Conservation (phyloP, 2,797 vertebrate genomes). For the Notoglanidium macrostoma region DNA sequence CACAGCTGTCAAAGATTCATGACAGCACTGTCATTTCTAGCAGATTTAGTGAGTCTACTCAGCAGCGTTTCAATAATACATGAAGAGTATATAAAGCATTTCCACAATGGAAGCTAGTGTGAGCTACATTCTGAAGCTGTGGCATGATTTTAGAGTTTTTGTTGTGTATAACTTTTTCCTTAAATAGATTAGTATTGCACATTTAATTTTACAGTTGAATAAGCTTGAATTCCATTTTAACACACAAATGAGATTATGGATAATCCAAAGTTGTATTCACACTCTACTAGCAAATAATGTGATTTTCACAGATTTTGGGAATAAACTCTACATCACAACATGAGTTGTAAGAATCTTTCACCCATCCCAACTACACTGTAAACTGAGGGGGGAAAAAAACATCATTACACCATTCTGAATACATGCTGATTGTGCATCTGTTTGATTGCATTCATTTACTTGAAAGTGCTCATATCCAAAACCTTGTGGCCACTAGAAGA, state of each 20-base stretch:
- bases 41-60: constrained; percentile 30
- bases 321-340: neutral
- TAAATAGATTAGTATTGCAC: neutral
- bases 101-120: neutral
- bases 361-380: neutral
- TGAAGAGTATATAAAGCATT: constrained; percentile 27
- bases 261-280: neutral
- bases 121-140: neutral
- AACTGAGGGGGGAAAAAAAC: neutral
- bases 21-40: constrained; percentile 45
- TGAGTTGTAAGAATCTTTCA: neutral
- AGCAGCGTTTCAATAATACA: constrained; percentile 32
- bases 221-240: neutral
- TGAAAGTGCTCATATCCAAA: neutral
- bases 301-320: neutral
- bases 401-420: neutral
- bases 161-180: neutral
- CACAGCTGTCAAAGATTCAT: constrained; percentile 46
- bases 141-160: constrained; percentile 6
- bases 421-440: neutral
- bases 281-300: neutral
- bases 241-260: neutral
- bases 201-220: neutral
- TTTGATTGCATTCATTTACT: neutral
- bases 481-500: neutral